Evolutionary conservation across 2,888 invertebrate genomes (phyloP).

Genomic region (Mesochorus sp.): DNA sequence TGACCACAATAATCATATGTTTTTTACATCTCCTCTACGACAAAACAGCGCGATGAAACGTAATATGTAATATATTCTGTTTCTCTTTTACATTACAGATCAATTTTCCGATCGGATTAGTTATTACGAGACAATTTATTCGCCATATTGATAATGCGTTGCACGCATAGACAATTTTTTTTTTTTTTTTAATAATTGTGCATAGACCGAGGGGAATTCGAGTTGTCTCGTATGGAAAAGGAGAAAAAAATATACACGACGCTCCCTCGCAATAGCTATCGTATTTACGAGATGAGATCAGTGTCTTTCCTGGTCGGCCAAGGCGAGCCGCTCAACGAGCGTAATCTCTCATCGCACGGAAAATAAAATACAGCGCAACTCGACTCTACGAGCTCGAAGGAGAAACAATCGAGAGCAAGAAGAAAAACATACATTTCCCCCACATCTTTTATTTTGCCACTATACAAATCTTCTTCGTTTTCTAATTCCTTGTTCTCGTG

Average conservation of each 20-base stretch:
- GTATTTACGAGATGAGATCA: conserved; percentile 75
- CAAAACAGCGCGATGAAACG: not conserved
- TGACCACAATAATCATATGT: no score
- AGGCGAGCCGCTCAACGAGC: conserved; percentile 68
- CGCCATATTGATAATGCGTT: not conserved
- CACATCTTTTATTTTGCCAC: conserved; percentile 7
- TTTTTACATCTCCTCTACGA: no score
- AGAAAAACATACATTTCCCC: conserved; percentile 17
- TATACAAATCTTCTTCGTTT: conserved; percentile 3
- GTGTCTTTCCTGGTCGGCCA: conserved; percentile 70
- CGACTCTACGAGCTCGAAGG: not conserved
- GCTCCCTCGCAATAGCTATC: conserved; percentile 62
- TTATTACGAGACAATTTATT: conserved; percentile 1
- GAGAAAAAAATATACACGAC: conserved; percentile 10
- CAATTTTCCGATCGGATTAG: not conserved
- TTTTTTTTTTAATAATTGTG: no score
- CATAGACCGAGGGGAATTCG: not conserved
- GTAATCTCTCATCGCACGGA: conserved; percentile 9
- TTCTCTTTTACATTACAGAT: conserved; percentile 12
- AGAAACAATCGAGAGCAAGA: not conserved
- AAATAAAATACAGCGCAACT: not conserved
- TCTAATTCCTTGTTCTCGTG: conserved; percentile 9
- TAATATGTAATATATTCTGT: not conserved
- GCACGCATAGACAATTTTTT: no score
- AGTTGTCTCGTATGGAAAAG: not conserved